phyloP scores from a whole-genome alignment of 2,888 invertebrate species.

The Trissolcus brochymenae region DNA sequence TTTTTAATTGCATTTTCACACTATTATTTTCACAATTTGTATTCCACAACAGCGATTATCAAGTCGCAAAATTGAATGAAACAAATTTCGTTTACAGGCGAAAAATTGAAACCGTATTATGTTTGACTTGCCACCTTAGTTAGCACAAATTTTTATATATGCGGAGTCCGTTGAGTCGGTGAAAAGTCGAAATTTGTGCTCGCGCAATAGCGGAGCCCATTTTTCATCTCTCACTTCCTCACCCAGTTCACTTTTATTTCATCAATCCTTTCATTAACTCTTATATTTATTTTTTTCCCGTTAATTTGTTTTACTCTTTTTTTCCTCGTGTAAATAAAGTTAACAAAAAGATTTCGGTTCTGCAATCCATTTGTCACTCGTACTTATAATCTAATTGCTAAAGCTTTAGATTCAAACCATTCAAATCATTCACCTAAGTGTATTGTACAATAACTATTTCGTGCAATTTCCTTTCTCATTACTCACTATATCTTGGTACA shows the following conservation, averaged over 20 bases:
- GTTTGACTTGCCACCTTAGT: slow-evolving; percentile 36
- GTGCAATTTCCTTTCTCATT: slow-evolving; percentile 70
- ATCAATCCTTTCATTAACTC: slow-evolving; percentile 46
- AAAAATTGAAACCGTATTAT: slow-evolving; percentile 11
- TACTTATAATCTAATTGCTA: slow-evolving; percentile 74
- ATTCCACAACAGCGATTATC: no score
- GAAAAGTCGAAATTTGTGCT: slow-evolving; percentile 71
- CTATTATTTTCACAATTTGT: no score
- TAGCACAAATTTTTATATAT: slow-evolving; percentile 72
- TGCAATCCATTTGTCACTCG: slow-evolving; percentile 62
- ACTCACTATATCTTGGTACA: slow-evolving; percentile 74
- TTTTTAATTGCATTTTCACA: not conserved
- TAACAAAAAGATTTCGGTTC: slow-evolving; percentile 71
- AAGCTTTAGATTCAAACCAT: slow-evolving; percentile 69
- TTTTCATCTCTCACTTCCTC: slow-evolving; percentile 15
- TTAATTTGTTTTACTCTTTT: slow-evolving; percentile 55
- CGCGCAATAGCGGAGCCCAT: slow-evolving; percentile 50
- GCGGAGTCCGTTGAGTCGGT: slow-evolving; percentile 68
- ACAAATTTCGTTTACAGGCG: not conserved
- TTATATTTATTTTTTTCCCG: slow-evolving; percentile 53
- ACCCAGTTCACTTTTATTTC: slow-evolving; percentile 35
- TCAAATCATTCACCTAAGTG: slow-evolving; percentile 75
- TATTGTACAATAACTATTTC: slow-evolving; percentile 76
- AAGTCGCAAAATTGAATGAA: not conserved
- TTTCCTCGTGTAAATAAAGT: slow-evolving; percentile 58